Evolutionary conservation across 2,113 vertebrate genomes (phyloP), one percentile per base, ranked within the genome.

Genomic region (Labeo rohita): DNA sequence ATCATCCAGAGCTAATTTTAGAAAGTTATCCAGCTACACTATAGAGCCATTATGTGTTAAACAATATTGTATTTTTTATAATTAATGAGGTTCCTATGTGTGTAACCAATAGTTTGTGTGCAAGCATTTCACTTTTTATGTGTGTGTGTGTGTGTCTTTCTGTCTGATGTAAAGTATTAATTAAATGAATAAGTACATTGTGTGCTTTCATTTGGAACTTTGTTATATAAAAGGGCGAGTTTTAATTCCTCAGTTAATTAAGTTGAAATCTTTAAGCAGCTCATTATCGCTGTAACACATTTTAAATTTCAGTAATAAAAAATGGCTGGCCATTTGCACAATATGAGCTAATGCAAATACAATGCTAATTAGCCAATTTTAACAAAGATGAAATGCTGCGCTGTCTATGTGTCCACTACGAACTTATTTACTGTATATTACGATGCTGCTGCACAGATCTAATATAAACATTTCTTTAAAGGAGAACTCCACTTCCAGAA

Each of bases 181-280:
- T 78, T 56, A 79, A 56, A 54, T 39, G 47, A 76, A 52, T 8
- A 78, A 1, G 28, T 18, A 3, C 13, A 18, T 15, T 52, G 47
- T 78, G 16, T 21, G 34, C 52, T 56, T 78, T 56, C 72, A 49
- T 75, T 8, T 6, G 6, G 3, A 75, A 75, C n/a, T 23, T 45
- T 75, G 11, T 75, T 75, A 45, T 45, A 10, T n/a, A 45, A n/a
- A 45, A 45, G 68, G 1, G 39, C 2, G 39, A 28, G 45, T 49
- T 74, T 74, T 75, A 75, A 75, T 47, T 75, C 43, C 45, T 45
- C 43, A 75, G 43, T 28, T 75, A 75, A 75, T 75, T 75, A 50
- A 49, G 68, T 6, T 72, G 18, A 72, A 72, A 72, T 45, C 8
- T 4, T 43, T 74, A 49, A n/a, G 68, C 39, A 73, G 39, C 39